A percentile compares a stretch with the other conserved stretches of the same genome.
These are phyloP conservation scores for Squalus acanthias DNA, from an alignment of 2,797 vertebrate species.

Conservation along the genomic window DNA sequence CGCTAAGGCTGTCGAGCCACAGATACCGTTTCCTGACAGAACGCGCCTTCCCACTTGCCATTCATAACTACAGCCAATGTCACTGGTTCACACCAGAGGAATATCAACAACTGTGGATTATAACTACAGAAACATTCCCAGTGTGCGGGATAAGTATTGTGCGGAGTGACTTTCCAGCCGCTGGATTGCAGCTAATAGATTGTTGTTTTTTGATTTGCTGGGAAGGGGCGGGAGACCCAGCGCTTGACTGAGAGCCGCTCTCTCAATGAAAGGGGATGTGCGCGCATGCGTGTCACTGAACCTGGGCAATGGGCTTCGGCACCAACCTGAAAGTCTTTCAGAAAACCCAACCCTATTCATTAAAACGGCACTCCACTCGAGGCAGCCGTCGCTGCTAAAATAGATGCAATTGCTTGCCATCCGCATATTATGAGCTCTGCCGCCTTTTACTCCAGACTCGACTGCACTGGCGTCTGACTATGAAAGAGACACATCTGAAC, in stretches of 20 bases:
- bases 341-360: not conserved
- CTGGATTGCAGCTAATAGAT: not conserved
- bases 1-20: not conserved
- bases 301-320: not conserved
- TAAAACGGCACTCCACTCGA: not conserved
- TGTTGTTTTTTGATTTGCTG: too few species aligned
- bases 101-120: not conserved
- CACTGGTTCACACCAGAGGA: not conserved
- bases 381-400: not conserved
- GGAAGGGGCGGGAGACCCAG: not conserved
- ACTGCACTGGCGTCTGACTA: not conserved
- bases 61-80: not conserved
- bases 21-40: not conserved
- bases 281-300: not conserved
- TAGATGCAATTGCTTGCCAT: not conserved
- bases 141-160: not conserved
- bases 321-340: not conserved
- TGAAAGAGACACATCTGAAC: not conserved
- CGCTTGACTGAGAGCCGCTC: not conserved
- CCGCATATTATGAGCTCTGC: not conserved
- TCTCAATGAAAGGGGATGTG: not conserved
- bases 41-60: too few species aligned
- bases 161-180: not conserved
- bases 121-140: too few species aligned
- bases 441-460: not conserved